These are phyloP conservation scores for Montipora capitata DNA, from an alignment of 92 coral and sea anemone genomes.

Conservation along the genomic window DNA sequence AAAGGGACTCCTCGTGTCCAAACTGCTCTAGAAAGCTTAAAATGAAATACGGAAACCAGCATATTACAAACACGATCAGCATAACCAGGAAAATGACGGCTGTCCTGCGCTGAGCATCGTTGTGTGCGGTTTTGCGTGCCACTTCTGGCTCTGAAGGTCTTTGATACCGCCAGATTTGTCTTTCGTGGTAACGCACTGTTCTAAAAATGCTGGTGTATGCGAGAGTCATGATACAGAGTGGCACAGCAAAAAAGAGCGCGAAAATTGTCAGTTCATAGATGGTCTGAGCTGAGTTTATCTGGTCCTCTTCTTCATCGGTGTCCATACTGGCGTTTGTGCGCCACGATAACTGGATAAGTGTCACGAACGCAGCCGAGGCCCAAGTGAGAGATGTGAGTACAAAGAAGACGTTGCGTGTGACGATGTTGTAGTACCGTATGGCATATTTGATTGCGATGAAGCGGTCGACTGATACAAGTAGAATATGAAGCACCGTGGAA, in stretches of 20 bases:
- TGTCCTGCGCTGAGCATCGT: slow-evolving; percentile 78
- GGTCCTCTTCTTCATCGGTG: slow-evolving; percentile 20
- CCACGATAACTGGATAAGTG: slow-evolving; percentile 78
- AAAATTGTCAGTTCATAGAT: slow-evolving; percentile 38
- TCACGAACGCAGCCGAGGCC: slow-evolving; percentile 46
- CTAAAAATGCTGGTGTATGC: slow-evolving; percentile 64
- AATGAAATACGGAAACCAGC: slow-evolving; percentile 83
- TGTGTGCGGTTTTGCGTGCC: slow-evolving; percentile 2
- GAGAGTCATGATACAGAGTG: slow-evolving; percentile 57
- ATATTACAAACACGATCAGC: slow-evolving; percentile 67
- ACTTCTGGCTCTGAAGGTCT: slow-evolving; percentile 33
- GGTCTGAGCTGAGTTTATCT: slow-evolving; percentile 11
- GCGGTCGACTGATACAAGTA: slow-evolving; percentile 70
- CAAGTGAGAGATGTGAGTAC: slow-evolving; percentile 45
- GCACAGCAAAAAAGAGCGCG: slow-evolving; percentile 48
- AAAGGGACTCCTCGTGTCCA: slow-evolving; percentile 11
- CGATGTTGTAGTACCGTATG: slow-evolving; percentile 60
- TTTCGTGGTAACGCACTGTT: slow-evolving; percentile 66
- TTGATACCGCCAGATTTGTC: slow-evolving; percentile 38
- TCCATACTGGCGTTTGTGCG: slow-evolving; percentile 5
- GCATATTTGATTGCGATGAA: slow-evolving; percentile 63
- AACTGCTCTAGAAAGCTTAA: slow-evolving; percentile 54
- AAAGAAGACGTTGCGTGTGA: slow-evolving; percentile 50
- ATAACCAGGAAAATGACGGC: slow-evolving; percentile 75
- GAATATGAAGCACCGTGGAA: slow-evolving; percentile 75